Evolutionary conservation across 2,888 invertebrate species (phyloP), one percentile per base, ranked within the genome.

Genomic region (Dione juno): DNA sequence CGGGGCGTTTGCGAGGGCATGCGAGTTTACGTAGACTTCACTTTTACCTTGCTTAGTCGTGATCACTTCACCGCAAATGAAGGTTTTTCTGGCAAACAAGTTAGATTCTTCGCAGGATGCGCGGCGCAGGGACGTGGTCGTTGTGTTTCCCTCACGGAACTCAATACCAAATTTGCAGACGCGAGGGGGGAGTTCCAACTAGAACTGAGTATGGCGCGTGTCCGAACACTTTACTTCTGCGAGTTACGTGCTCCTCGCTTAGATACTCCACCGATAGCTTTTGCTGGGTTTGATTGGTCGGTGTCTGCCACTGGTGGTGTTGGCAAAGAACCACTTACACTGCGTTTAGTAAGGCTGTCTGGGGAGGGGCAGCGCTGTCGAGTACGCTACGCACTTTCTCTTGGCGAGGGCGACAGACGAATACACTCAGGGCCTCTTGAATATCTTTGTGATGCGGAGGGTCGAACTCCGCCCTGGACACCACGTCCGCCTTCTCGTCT

Each of bases 51-150:
- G 63, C 94, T 97, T 73, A 97, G 97, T 82, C 94, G 96, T 58
- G 96, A 97, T 79, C 97, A 97, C 87, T 97, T 97, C 88, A 96
- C 96, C 72, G 95, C 95, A 80, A 97, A 97, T 87, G 97, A 97
- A 85, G 94, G 95, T 28, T 97, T 96, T 90, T 95, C 96, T 66
- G 96, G 97, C 71, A 96, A 96, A 83, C 95, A 96, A 81, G 96
- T 96, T 76, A 88, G 91, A 69, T 95, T 96, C 85, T 95, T 94
- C 72, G 94, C 94, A 77, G 95, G 95, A 54, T 95, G 95, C 63
- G 95, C 96, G 1, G 96, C 96, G 16, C 96, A 96, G 82, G 96
- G 96, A 2, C 96, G 96, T 80, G 93, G 96, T 28, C 95, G 95
- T 81, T 96, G 96, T 88, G 96, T 96, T 77, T 94, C 96, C 5